Percentiles rank a stretch among this genome's conserved stretches.
Conservation (phyloP, 2,888 invertebrate species). For the Belgica antarctica region DNA sequence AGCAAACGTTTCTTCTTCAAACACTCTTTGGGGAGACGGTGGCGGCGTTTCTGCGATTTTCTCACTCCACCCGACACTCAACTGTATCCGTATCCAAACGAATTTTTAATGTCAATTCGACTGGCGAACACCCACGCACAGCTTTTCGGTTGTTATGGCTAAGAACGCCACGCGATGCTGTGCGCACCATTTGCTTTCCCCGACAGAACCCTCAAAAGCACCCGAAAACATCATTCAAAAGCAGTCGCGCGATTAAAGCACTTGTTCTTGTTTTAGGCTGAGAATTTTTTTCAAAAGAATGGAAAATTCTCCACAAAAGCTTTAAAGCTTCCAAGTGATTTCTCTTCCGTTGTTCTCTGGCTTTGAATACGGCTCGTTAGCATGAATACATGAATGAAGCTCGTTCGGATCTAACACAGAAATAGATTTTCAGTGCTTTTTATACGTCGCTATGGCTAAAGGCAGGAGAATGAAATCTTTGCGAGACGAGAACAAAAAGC, state of each 20-base stretch:
- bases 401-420: background rate
- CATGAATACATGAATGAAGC: constrained; percentile 3
- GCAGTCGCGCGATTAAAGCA: constrained; percentile 33
- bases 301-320: too few species aligned
- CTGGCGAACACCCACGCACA: background rate
- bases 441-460: background rate
- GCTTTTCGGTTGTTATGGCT: background rate
- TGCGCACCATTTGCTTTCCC: background rate
- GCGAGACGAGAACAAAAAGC: background rate
- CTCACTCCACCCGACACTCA: background rate
- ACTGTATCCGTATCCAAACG: background rate
- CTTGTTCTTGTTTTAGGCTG: constrained; percentile 20
- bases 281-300: too few species aligned
- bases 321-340: constrained; percentile 26
- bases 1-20: background rate
- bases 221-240: constrained; percentile 9
- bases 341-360: constrained; percentile 4
- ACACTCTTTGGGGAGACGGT: background rate
- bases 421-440: constrained; percentile 7
- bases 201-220: background rate
- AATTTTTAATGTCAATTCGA: constrained; percentile 26
- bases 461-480: constrained; percentile 18
- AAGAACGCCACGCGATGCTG: background rate
- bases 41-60: too few species aligned
- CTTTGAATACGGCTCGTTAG: constrained; percentile 21